Evolutionary conservation across 2,797 vertebrate species (phyloP).

Genomic region (Phaenicophaeus curvirostris): DNA sequence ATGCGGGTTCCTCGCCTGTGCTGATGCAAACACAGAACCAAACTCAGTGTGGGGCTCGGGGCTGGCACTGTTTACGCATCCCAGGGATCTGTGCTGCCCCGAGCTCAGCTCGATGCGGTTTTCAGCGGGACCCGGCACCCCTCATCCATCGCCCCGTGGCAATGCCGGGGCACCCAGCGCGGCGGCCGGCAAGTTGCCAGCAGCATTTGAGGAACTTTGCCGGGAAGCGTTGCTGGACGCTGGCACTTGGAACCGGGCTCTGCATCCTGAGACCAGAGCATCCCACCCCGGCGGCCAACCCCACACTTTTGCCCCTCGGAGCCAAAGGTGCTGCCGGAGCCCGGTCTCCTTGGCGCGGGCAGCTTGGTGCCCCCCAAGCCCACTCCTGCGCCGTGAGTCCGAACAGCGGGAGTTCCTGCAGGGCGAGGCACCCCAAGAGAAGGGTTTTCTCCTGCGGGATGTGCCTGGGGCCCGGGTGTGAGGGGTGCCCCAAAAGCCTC

Average conservation of each 20-base stretch:
- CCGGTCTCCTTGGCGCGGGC: accelerated
- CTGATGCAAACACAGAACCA: background rate
- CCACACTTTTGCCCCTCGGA: accelerated
- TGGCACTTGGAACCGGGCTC: accelerated
- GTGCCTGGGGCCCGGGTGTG: too few relatives aligned
- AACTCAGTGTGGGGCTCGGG: background rate
- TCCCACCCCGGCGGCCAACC: accelerated
- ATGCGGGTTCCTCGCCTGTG: background rate
- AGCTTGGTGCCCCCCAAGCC: background rate
- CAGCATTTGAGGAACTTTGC: background rate
- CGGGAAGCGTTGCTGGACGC: accelerated
- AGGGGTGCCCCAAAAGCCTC: accelerated
- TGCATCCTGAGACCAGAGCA: background rate
- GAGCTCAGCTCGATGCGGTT: background rate
- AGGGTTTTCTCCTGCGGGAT: background rate
- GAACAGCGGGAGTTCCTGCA: background rate
- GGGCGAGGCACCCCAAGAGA: background rate
- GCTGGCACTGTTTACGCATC: background rate
- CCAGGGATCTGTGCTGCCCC: background rate
- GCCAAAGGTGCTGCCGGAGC: background rate
- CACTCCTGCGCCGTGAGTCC: background rate
- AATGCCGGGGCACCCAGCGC: accelerated
- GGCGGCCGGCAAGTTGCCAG: background rate
- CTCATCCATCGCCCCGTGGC: accelerated
- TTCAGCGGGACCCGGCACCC: background rate